Conservation (phyloP, 2,113 vertebrate species). For the Electrona antarctica region DNA sequence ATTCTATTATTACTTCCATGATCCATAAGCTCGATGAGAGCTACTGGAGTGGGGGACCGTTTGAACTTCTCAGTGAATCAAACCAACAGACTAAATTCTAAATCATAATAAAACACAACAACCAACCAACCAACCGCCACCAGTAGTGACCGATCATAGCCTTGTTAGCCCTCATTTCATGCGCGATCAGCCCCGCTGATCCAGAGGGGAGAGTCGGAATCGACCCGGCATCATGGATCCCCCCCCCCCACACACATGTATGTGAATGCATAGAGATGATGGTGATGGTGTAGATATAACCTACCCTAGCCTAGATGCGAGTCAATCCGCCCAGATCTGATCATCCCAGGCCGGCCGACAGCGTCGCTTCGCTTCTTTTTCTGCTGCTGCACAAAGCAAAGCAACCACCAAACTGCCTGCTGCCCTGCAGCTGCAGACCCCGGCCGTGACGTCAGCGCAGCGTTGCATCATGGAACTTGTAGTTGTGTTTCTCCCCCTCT, state of each 20-base stretch:
- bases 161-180: slow-evolving; percentile 46
- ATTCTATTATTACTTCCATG: no score
- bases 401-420: slow-evolving; percentile 4
- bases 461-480: slow-evolving; percentile 56
- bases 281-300: slow-evolving; percentile 13
- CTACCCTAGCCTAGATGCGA: slow-evolving; percentile 36
- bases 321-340: slow-evolving; percentile 33
- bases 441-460: slow-evolving; percentile 56
- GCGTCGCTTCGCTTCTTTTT: slow-evolving; percentile 25
- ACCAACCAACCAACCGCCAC: background rate
- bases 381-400: slow-evolving; percentile 63
- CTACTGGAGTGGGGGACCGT: no score
- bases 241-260: background rate
- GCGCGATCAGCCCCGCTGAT: background rate
- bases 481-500: slow-evolving; percentile 18
- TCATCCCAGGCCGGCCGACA: slow-evolving; percentile 30
- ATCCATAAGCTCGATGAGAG: no score
- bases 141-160: slow-evolving; percentile 17
- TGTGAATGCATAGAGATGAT: slow-evolving; percentile 3
- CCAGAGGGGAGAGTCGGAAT: background rate
- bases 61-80: no score
- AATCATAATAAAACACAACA: no score
- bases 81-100: no score
- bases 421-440: slow-evolving; percentile 32
- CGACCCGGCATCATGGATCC: no score